Conservation (phyloP, 2,888 invertebrate genomes). For the Siphonodentalium dalli region DNA sequence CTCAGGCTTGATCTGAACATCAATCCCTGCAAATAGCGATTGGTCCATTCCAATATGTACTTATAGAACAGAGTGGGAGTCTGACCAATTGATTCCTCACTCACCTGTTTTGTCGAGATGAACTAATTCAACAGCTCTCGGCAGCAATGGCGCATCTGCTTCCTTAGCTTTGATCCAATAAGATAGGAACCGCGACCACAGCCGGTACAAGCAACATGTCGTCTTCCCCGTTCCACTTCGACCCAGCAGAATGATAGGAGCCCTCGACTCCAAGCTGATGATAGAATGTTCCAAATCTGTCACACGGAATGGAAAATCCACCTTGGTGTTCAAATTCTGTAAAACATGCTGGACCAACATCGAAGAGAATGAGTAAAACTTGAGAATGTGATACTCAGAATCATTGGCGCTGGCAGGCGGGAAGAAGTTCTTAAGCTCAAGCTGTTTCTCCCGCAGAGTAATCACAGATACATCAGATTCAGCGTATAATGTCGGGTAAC, state of each 20-base stretch:
- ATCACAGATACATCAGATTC: slow-evolving; percentile 33
- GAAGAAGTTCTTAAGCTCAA: slow-evolving; percentile 33
- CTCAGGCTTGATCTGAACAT: no score
- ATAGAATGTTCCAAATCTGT: slow-evolving; percentile 55
- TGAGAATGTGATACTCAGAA: slow-evolving; percentile 55
- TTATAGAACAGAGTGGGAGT: no score
- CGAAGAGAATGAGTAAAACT: slow-evolving; percentile 54
- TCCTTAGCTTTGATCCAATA: slow-evolving; percentile 47
- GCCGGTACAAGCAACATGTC: slow-evolving; percentile 55
- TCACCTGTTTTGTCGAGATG: slow-evolving; percentile 16
- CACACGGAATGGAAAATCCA: slow-evolving; percentile 57
- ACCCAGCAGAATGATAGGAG: slow-evolving; percentile 52
- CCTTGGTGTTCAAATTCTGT: slow-evolving; percentile 40
- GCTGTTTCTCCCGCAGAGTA: slow-evolving; percentile 12
- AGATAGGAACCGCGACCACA: slow-evolving; percentile 47
- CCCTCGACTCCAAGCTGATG: slow-evolving; percentile 41
- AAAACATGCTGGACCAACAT: slow-evolving; percentile 45
- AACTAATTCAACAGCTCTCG: slow-evolving; percentile 29
- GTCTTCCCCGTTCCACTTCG: slow-evolving; percentile 61
- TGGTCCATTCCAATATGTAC: background rate
- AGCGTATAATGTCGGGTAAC: slow-evolving; percentile 40
- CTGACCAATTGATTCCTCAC: no score
- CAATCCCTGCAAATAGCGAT: background rate
- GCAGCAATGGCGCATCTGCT: slow-evolving; percentile 37
- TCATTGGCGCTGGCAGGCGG: slow-evolving; percentile 52